Base-by-base conservation (phyloP, 1,140 invertebrate genomes). In the Nylanderia fulva region DNA sequence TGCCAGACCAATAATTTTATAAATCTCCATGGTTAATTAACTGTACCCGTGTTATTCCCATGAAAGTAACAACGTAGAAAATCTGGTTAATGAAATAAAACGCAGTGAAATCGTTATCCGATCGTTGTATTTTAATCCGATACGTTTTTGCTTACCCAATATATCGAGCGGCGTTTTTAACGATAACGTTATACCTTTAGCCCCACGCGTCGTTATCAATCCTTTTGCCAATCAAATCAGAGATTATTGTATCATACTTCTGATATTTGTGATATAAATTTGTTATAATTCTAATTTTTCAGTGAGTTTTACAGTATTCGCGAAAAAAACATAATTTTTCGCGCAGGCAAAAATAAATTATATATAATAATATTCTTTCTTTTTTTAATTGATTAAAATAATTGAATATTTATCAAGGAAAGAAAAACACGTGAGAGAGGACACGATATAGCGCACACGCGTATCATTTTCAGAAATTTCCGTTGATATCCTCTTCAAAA, bases 11-110 rank as follows among this genome's bases (percentile, higher is more conserved):
- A 48, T 76, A 87, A 87, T 87, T 87, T 74, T 48, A 84, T 87
- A 87, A 87, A 84, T 64, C 63, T 27, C 39, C 45, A 54, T 56
- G 27, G 56, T 24, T 77, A 88, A 88, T 87, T 88, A 88, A 87
- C 39, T 36, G n/a, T 9, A 21, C 61, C 8, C 48, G 77, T 39
- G 52, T 58, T 72, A 60, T 72, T 56, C 27, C 4, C 36, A 7
- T 11, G 18, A 15, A 71, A 36, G 64, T 58, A 80, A 80, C 77
- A 80, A 71, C 36, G 77, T 42, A 71, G 64, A 80, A 71, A 71
- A 80, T 71, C 24, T 18, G 48, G 66, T 33, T 80, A 80, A 80
- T 79, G 36, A 64, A 71, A 69, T 80, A 80, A 69, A 79, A 79
- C 42, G 45, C 33, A 18, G 15, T n/a, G 76, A 54, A 60, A 79